Evolutionary conservation across 2,113 vertebrate species (phyloP).

Genomic region (Asarcornis scutulata): DNA sequence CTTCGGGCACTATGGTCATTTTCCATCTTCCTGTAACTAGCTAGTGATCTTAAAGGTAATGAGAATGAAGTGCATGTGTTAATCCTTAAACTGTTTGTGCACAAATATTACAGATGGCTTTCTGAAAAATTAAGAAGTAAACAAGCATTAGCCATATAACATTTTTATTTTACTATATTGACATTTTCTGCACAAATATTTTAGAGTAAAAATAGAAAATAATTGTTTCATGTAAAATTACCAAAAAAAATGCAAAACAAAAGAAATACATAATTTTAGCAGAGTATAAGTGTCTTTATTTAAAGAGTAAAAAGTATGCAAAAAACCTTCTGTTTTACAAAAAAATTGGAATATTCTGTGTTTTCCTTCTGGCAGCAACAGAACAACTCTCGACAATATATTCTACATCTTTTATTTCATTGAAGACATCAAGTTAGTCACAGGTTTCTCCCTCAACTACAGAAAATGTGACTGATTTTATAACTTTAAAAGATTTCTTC

Average conservation of each 20-base stretch:
- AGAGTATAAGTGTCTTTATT: constrained; percentile 80
- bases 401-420: constrained; percentile 64
- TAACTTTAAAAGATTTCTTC: constrained; percentile 52
- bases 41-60: background rate
- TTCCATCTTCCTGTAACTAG: background rate
- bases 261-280: constrained; percentile 79
- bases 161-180: constrained; percentile 82
- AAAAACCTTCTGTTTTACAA: constrained; percentile 80
- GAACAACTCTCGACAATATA: constrained; percentile 66
- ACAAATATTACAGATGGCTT: background rate
- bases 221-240: constrained; percentile 83
- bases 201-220: constrained; percentile 84
- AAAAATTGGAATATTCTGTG: constrained; percentile 63
- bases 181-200: constrained; percentile 85
- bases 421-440: constrained; percentile 76
- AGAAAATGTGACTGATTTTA: constrained; percentile 41
- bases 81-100: background rate
- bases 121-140: constrained; percentile 34
- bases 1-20: background rate
- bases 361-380: constrained; percentile 73
- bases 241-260: constrained; percentile 72
- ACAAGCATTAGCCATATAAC: constrained; percentile 64
- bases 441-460: constrained; percentile 59
- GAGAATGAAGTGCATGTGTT: background rate
- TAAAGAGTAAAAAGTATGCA: constrained; percentile 85